Conservation (phyloP, 2,113 vertebrate genomes). For the Zosterops pallidus region DNA sequence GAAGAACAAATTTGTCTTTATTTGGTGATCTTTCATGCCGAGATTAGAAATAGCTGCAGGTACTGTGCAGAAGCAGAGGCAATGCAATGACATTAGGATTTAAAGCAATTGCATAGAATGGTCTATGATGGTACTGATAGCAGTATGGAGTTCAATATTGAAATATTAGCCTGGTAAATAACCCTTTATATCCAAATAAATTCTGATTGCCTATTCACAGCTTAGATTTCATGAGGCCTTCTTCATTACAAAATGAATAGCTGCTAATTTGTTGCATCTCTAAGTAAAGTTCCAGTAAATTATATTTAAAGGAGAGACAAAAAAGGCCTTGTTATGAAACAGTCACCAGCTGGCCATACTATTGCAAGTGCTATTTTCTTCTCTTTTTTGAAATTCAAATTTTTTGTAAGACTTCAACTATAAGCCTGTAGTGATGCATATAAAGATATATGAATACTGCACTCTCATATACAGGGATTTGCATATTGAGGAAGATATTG, state of each 20-base stretch:
- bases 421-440: background rate
- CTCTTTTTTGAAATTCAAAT: conserved; percentile 64
- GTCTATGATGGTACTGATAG: background rate
- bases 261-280: conserved; percentile 72
- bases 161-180: conserved; percentile 71
- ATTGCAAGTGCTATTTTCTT: conserved; percentile 39
- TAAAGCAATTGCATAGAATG: background rate
- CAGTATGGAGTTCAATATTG: conserved; percentile 62
- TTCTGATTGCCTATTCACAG: conserved; percentile 77
- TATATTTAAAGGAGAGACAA: conserved; percentile 32
- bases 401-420: conserved; percentile 5
- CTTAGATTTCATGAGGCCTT: conserved; percentile 60
- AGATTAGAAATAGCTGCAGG: background rate
- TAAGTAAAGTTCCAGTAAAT: conserved; percentile 73
- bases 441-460: background rate
- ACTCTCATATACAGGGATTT: background rate
- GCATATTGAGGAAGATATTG: background rate
- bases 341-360: conserved; percentile 66
- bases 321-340: conserved; percentile 64
- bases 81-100: background rate
- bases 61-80: background rate
- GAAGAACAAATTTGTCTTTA: background rate
- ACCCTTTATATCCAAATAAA: conserved; percentile 66
- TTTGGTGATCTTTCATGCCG: background rate
- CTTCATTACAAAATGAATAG: conserved; percentile 78